These are phyloP conservation scores for Threskiornis aethiopicus DNA, from an alignment of 2,797 vertebrate species.

Conservation along the genomic window DNA sequence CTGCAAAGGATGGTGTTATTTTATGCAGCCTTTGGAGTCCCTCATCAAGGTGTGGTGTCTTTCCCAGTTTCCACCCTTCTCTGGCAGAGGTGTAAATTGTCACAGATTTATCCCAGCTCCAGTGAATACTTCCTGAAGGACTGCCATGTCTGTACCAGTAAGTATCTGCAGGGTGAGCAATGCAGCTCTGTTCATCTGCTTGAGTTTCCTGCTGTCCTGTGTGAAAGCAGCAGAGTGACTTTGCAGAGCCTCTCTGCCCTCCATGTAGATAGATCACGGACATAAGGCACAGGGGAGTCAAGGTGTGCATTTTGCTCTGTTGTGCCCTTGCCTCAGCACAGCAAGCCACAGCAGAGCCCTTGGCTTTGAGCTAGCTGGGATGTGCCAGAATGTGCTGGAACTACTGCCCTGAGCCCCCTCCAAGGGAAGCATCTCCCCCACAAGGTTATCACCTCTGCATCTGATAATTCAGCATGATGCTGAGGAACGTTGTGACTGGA, in stretches of 20 bases:
- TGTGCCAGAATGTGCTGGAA: not conserved
- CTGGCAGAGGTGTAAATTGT: not conserved
- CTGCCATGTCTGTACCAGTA: not conserved
- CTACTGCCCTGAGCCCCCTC: not conserved
- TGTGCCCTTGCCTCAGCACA: not conserved
- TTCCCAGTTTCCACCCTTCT: not conserved
- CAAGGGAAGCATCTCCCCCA: not conserved
- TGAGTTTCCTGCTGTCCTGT: not conserved
- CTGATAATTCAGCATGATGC: not conserved
- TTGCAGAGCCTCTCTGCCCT: not conserved
- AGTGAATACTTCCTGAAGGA: not conserved
- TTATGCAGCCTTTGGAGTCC: not conserved
- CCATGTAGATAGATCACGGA: rapidly evolving
- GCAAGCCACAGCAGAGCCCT: not conserved
- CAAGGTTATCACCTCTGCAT: not conserved
- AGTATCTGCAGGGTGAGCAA: not conserved
- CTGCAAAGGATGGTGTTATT: not conserved
- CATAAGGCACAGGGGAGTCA: rapidly evolving
- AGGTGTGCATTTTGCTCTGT: not conserved
- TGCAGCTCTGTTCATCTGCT: not conserved
- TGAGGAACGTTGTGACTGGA: not conserved
- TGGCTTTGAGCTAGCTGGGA: not conserved
- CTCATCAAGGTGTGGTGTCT: not conserved
- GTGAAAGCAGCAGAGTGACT: not conserved
- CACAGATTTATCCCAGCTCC: not conserved